Conservation (phyloP, 1,140 invertebrate species). For the Nasonia vitripennis region DNA sequence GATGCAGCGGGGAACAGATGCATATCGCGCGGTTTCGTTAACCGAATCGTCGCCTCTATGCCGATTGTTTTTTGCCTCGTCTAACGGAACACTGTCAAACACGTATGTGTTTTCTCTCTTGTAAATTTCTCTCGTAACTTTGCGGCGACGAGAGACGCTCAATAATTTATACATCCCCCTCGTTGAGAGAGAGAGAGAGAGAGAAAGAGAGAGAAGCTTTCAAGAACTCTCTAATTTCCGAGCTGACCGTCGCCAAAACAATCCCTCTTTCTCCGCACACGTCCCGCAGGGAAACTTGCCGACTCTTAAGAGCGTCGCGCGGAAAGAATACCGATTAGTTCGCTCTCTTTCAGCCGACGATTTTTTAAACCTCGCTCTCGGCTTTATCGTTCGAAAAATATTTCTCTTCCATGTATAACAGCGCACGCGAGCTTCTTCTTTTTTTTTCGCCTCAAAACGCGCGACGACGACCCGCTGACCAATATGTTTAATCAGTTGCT, state of each 20-base stretch:
- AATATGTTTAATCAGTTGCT: conserved; percentile 63
- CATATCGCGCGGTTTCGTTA: conserved; percentile 17
- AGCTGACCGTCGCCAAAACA: conserved; percentile 27
- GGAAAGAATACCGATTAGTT: conserved; percentile 65
- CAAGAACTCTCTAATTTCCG: conserved; percentile 43
- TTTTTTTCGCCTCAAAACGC: conserved; percentile 41
- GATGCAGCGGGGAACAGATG: conserved; percentile 14
- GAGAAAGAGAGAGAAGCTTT: neutral
- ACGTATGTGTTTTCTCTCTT: neutral
- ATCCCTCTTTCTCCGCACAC: neutral
- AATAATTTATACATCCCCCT: neutral
- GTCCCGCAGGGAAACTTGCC: neutral
- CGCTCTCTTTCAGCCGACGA: conserved; percentile 18
- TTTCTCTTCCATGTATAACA: conserved; percentile 47
- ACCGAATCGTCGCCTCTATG: conserved; percentile 33
- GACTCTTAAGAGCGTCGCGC: conserved; percentile 54
- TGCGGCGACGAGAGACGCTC: neutral
- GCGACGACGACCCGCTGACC: conserved; percentile 56
- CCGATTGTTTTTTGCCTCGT: neutral
- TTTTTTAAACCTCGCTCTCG: conserved; percentile 28
- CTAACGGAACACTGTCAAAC: neutral
- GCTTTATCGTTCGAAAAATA: conserved; percentile 48
- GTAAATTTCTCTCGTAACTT: neutral
- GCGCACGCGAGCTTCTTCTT: neutral
- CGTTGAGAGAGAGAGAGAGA: neutral